A percentile compares a stretch with the other conserved stretches of the same genome.
Evolutionary conservation across 1,140 invertebrate species (phyloP).

Genomic region (Lethocerus indicus): DNA sequence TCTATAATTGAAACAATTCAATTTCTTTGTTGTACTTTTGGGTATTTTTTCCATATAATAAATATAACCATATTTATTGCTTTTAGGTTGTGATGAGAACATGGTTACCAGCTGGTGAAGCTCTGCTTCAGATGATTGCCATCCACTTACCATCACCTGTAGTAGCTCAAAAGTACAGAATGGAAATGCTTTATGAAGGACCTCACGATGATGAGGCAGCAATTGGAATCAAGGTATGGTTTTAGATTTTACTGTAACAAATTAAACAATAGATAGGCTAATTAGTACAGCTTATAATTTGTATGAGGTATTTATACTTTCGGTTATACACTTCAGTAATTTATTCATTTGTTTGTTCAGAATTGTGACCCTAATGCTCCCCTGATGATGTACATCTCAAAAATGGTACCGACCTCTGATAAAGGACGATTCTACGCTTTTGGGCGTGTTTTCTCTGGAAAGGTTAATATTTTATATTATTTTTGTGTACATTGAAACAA

Average conservation of each 20-base stretch:
- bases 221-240: slow-evolving; percentile 56
- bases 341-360: too few relatives aligned
- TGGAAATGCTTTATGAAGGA: slow-evolving; percentile 98
- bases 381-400: slow-evolving; percentile 99
- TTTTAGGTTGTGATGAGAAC: slow-evolving; percentile 85
- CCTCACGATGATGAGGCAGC: slow-evolving; percentile 95
- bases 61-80: slow-evolving; percentile 8
- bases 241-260: slow-evolving; percentile 3
- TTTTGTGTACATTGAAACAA: background rate
- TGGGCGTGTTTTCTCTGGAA: slow-evolving; percentile 98
- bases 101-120: slow-evolving; percentile 98
- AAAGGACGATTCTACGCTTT: slow-evolving; percentile 99
- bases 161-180: slow-evolving; percentile 96
- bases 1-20: slow-evolving; percentile 3
- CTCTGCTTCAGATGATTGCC: slow-evolving; percentile 99
- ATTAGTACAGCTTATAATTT: too few relatives aligned
- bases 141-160: slow-evolving; percentile 98
- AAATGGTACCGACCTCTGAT: slow-evolving; percentile 99
- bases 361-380: slow-evolving; percentile 91
- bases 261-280: too few relatives aligned
- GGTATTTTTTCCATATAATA: background rate
- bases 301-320: background rate
- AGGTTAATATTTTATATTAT: slow-evolving; percentile 30
- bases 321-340: slow-evolving; percentile 30
- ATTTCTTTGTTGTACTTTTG: slow-evolving; percentile 9